A percentile compares a stretch with the other conserved stretches of the same genome.
Evolutionary conservation across 30 jellyfish, hydroid and myxozoan genomes (phyloP).

Genomic region (Hydractinia echinata): DNA sequence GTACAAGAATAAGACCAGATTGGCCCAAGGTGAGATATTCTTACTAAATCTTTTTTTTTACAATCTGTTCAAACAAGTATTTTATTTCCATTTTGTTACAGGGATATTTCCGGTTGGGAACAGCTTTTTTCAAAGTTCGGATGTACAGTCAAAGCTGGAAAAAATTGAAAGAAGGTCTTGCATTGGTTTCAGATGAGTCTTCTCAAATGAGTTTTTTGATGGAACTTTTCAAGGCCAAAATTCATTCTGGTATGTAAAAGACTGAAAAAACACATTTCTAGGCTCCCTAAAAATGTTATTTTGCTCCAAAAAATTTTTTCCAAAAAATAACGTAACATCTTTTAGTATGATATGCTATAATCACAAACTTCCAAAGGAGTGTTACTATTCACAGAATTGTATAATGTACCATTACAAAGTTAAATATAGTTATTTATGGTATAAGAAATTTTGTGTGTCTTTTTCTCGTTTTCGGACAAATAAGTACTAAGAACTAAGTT

Average conservation of each 20-base stretch:
- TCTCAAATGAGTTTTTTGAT: background rate
- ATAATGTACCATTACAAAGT: no score
- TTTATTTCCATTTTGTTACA: background rate
- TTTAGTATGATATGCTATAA: no score
- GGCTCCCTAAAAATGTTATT: no score
- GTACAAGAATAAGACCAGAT: background rate
- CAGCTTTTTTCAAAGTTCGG: background rate
- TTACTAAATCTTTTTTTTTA: background rate
- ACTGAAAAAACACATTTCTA: no score
- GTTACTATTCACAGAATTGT: no score
- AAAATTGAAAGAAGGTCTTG: background rate
- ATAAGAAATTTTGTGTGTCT: no score
- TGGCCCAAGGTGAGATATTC: background rate
- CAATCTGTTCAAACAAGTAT: background rate
- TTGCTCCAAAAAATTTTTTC: no score
- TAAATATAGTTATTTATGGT: no score
- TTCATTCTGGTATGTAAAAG: background rate
- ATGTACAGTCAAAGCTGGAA: constrained; percentile 1
- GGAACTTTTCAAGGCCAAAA: background rate
- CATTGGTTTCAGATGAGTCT: background rate
- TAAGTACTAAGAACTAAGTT: no score
- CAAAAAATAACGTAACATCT: no score
- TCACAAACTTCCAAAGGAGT: no score
- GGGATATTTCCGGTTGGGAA: constrained; percentile 3
- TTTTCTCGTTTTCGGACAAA: no score